phyloP scores from a whole-genome alignment of 2,888 invertebrate genomes.

The Ashinkailepas kermadecensis region DNA sequence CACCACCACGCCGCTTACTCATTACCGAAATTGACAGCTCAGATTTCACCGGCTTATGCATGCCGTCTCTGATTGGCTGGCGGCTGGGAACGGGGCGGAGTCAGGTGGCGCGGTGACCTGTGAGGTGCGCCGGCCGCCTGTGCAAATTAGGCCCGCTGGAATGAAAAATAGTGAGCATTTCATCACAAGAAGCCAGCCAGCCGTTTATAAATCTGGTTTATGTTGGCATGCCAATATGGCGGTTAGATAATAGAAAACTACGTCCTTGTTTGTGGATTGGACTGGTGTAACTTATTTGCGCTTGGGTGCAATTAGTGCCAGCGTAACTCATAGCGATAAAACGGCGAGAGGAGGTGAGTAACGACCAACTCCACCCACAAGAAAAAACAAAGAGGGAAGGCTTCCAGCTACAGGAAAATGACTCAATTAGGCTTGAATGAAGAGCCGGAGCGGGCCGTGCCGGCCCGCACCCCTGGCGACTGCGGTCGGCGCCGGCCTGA shows the following conservation, averaged over 20 bases:
- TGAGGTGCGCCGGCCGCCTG: background rate
- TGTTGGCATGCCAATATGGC: slow-evolving; percentile 5
- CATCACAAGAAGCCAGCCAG: background rate
- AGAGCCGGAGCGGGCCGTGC: background rate
- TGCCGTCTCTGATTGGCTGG: background rate
- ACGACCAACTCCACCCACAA: background rate
- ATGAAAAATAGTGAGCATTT: background rate
- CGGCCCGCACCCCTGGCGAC: background rate
- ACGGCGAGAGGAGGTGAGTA: background rate
- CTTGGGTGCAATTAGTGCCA: background rate
- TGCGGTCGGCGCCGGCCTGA: no score
- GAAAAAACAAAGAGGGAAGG: background rate
- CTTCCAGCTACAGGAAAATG: background rate
- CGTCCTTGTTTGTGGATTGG: background rate
- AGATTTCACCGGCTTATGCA: slow-evolving; percentile 12
- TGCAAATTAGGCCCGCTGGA: background rate
- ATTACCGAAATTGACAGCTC: slow-evolving; percentile 21
- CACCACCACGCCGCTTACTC: background rate
- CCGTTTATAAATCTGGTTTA: background rate
- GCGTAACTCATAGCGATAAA: background rate
- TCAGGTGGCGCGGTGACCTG: background rate
- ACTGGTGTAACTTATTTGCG: background rate
- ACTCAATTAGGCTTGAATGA: background rate
- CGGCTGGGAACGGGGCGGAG: slow-evolving; percentile 5
- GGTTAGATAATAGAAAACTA: background rate